A percentile compares a stretch with the other conserved stretches of the same genome.
These are phyloP conservation scores for Rhinogobio ventralis DNA, from an alignment of 2,797 vertebrate species.

Conservation along the genomic window DNA sequence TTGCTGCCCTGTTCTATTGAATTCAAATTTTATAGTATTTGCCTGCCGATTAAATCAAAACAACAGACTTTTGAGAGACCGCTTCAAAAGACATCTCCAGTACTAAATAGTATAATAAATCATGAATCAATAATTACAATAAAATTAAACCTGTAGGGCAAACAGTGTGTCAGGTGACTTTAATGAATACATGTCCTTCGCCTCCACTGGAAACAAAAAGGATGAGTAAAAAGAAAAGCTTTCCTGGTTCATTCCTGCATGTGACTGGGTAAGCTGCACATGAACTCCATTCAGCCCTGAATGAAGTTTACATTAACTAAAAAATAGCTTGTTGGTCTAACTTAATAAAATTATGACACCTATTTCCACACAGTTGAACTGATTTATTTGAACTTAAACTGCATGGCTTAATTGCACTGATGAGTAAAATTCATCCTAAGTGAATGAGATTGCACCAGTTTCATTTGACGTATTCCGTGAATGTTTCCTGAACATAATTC, in stretches of 20 bases:
- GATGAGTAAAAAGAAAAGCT: neutral
- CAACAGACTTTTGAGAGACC: neutral
- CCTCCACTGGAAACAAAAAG: neutral
- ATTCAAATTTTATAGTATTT: neutral
- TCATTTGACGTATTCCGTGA: too few relatives aligned
- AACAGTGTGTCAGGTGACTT: neutral
- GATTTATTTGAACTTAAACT: too few relatives aligned
- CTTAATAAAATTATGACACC: too few relatives aligned
- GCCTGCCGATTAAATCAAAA: neutral
- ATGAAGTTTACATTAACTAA: neutral
- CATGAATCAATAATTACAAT: conserved; percentile 18
- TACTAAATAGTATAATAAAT: neutral
- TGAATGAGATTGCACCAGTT: too few relatives aligned
- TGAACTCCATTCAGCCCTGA: neutral
- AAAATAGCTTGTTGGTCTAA: too few relatives aligned
- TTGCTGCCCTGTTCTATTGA: conserved; percentile 10
- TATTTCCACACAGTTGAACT: too few relatives aligned
- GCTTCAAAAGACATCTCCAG: conserved; percentile 12
- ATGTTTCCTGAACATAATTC: too few relatives aligned
- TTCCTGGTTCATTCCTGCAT: neutral
- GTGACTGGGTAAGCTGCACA: neutral
- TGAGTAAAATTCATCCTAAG: too few relatives aligned
- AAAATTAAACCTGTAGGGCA: neutral
- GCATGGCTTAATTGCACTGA: too few relatives aligned
- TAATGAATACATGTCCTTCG: conserved; percentile 32